Evolutionary conservation across 1,140 invertebrate genomes (phyloP).

Genomic region (Drosophila melanica): DNA sequence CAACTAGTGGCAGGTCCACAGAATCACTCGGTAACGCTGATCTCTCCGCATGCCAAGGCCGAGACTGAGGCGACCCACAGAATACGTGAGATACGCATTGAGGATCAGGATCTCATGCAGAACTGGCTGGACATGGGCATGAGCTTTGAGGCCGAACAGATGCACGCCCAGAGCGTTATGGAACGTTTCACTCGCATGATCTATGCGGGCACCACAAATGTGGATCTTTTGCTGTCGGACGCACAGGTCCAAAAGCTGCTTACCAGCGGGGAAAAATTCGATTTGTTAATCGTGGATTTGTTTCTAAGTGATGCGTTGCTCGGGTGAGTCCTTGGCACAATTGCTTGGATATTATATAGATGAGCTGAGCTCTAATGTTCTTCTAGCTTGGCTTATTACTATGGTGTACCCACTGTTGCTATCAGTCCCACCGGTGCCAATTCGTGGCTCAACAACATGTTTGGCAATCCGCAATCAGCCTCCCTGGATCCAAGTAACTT

Average conservation of each 20-base stretch:
- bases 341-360: no score
- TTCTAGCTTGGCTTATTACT: slow-evolving; percentile 85
- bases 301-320: slow-evolving; percentile 80
- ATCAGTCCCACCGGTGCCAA: slow-evolving; percentile 86
- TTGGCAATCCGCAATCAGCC: slow-evolving; percentile 87
- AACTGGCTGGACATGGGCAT: slow-evolving; percentile 84
- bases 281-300: slow-evolving; percentile 73
- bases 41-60: slow-evolving; percentile 58
- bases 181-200: slow-evolving; percentile 72
- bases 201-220: slow-evolving; percentile 75
- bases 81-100: slow-evolving; percentile 69
- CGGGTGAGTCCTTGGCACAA: slow-evolving; percentile 50
- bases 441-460: slow-evolving; percentile 87
- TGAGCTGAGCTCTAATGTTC: not conserved
- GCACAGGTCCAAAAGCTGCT: slow-evolving; percentile 63
- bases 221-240: slow-evolving; percentile 69
- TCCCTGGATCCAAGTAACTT: slow-evolving; percentile 87
- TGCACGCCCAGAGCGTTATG: slow-evolving; percentile 65
- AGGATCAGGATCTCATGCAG: slow-evolving; percentile 60
- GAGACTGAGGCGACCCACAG: slow-evolving; percentile 23
- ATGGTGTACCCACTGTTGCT: slow-evolving; percentile 86
- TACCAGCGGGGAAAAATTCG: slow-evolving; percentile 68
- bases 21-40: slow-evolving; percentile 84
- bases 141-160: slow-evolving; percentile 70
- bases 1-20: slow-evolving; percentile 80